Percentiles rank a stretch among this genome's conserved stretches.
phyloP scores from a whole-genome alignment of 2,797 vertebrate genomes.

The Scolopax rusticola region DNA sequence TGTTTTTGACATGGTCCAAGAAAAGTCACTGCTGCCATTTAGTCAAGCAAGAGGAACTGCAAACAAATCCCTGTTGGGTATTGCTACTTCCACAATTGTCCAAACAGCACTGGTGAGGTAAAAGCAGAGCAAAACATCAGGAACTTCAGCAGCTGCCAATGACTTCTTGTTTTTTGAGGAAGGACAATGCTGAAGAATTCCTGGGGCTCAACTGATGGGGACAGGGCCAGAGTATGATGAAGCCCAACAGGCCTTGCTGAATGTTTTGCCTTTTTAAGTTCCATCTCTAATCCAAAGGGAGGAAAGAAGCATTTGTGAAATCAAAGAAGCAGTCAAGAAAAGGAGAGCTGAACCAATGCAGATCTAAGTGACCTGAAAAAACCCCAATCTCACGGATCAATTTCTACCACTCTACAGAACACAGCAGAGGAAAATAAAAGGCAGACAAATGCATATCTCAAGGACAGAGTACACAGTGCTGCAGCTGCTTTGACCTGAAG shows the following conservation, averaged over 20 bases:
- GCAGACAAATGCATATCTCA: neutral
- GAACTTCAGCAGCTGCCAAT: neutral
- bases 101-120: neutral
- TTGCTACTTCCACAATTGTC: neutral
- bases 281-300: neutral
- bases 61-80: neutral
- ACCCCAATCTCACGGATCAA: neutral
- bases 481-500: neutral
- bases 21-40: neutral
- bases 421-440: neutral
- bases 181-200: neutral
- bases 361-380: neutral
- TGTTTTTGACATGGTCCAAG: neutral
- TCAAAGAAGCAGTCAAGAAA: neutral
- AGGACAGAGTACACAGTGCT: neutral
- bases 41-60: neutral
- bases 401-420: neutral
- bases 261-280: neutral
- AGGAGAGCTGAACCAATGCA: neutral
- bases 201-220: neutral
- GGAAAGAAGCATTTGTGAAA: neutral
- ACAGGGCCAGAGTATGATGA: neutral
- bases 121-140: constrained; percentile 3
- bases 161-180: neutral
- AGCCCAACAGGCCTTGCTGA: neutral